Conservation (phyloP, 2,888 invertebrate species). For the Cryptocephalus primarius region DNA sequence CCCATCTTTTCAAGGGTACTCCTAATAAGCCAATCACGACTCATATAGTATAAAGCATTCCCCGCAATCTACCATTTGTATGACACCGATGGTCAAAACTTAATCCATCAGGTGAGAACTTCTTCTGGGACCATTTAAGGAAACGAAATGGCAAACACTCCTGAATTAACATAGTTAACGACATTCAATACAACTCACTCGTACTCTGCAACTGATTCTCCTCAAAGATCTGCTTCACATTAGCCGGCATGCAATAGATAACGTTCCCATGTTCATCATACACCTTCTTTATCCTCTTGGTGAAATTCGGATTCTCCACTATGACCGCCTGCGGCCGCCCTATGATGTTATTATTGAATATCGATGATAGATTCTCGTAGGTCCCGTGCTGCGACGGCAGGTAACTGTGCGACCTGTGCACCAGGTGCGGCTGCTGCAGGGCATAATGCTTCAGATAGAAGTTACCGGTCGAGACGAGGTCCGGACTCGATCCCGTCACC, state of each 20-base stretch:
- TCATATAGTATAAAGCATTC: too few species aligned
- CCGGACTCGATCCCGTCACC: slow-evolving; percentile 67
- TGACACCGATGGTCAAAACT: too few species aligned
- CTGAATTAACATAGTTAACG: too few species aligned
- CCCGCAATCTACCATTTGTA: too few species aligned
- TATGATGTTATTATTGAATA: slow-evolving; percentile 38
- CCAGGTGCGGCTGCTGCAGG: slow-evolving; percentile 24
- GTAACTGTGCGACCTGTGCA: slow-evolving; percentile 35
- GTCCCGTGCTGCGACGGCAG: slow-evolving; percentile 48
- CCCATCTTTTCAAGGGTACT: too few species aligned
- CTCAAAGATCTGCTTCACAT: slow-evolving; percentile 36
- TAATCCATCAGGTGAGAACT: too few species aligned
- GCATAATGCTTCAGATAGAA: slow-evolving; percentile 40
- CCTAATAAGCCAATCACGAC: too few species aligned
- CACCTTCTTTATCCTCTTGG: slow-evolving; percentile 48
- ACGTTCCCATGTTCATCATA: slow-evolving; percentile 53
- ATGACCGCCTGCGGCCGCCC: slow-evolving; percentile 37
- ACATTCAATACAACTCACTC: slow-evolving; percentile 6
- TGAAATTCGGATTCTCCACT: slow-evolving; percentile 48
- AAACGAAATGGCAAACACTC: too few species aligned
- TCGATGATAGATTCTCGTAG: slow-evolving; percentile 41
- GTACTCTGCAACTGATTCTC: slow-evolving; percentile 35
- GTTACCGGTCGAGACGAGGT: slow-evolving; percentile 62
- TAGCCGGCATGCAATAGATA: slow-evolving; percentile 51
- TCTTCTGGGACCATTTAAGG: too few species aligned